Evolutionary conservation across 2,113 vertebrate species (phyloP).

Genomic region (Taxidea taxus): DNA sequence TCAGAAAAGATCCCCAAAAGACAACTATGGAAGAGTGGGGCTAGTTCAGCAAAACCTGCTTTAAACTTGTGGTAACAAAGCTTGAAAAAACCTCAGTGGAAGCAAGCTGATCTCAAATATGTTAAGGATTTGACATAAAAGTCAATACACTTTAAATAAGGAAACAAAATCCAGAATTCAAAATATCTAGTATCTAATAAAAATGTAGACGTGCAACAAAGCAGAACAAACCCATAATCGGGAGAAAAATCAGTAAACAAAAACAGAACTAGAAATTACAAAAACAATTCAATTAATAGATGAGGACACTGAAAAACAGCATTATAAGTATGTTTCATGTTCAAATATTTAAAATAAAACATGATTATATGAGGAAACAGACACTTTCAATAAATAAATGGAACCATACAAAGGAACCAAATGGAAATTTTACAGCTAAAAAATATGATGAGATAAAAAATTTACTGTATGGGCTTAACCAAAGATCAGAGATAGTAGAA

Average conservation of each 20-base stretch:
- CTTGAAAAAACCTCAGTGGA: background rate
- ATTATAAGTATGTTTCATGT: background rate
- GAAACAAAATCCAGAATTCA: background rate
- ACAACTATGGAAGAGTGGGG: background rate
- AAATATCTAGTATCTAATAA: background rate
- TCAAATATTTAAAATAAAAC: background rate
- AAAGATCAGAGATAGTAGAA: background rate
- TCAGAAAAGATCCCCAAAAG: background rate
- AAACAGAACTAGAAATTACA: background rate
- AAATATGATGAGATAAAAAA: background rate
- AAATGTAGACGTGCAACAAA: background rate
- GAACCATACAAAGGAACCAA: background rate
- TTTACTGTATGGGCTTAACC: background rate
- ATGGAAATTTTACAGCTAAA: background rate
- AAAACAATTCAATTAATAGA: background rate
- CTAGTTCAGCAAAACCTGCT: background rate
- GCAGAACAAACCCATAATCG: background rate
- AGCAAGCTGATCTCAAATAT: background rate
- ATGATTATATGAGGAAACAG: background rate
- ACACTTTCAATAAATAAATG: background rate
- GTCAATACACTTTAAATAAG: background rate
- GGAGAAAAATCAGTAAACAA: slow-evolving; percentile 12
- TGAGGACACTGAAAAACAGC: background rate
- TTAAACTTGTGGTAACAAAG: background rate
- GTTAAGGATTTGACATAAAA: background rate